Base-by-base conservation (phyloP, 2,888 invertebrate species). In the Nezara viridula region DNA sequence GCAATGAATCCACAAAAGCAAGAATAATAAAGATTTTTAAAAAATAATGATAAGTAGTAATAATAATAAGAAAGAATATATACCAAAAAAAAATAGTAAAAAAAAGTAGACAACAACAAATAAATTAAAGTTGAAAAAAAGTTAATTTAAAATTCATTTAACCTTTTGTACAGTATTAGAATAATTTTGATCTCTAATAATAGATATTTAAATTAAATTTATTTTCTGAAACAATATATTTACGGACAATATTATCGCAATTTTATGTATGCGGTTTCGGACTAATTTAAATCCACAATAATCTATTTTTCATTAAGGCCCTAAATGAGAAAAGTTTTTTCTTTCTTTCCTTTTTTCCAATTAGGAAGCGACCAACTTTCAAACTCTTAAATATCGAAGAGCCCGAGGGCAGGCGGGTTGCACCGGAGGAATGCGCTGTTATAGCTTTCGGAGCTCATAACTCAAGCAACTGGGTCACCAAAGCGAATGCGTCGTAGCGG, bases 391-490 rank as follows among this genome's bases (percentile, higher is more conserved):
- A 73, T 73, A 73, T 73, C 66, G 66, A 73, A 73, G 66, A 37
- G 37, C 32, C 32, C 1, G 37, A 27, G 60, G 60, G 60, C 12
- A 60, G 60, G n/a, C 10, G 10, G 66, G 37, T 37, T 73, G 66
- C 66, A 32, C 10, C 19, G 21, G 21, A 73, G 66, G 66, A 73
- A 73, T 73, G 32, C 66, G 32, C 66, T 37, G 19, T 73, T 73
- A 73, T 73, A 73, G 66, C 66, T 73, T 73, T 73, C 37, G 66
- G 66, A 37, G 66, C 66, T 73, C 66, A 73, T 73, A 73, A 73
- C 66, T 73, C 66, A 73, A 73, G 66, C 66, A 73, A 73, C 66
- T 73, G 66, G 66, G 66, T 73, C 66, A 73, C 32, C 37, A 37
- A 73, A 73, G 19, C 66, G 66, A 73, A 73, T 73, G 37, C 66